These are phyloP conservation scores for Agrotis puta DNA, from an alignment of 2,888 invertebrate species.

Conservation along the genomic window DNA sequence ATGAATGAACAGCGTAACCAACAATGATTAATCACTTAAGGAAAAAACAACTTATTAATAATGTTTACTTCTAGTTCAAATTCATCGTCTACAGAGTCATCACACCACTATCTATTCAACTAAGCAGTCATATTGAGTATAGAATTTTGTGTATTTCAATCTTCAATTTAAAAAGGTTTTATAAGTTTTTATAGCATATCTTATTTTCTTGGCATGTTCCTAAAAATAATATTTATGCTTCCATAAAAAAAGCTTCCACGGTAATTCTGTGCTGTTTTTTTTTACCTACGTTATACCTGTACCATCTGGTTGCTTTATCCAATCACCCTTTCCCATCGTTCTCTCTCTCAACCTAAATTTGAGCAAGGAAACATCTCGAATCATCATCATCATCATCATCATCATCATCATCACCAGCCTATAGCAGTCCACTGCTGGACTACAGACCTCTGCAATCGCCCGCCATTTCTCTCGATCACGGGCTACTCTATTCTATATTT, in stretches of 20 bases:
- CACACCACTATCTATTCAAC: too few relatives aligned
- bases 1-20: background rate
- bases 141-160: too few relatives aligned
- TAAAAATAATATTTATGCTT: background rate
- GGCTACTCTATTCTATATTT: background rate
- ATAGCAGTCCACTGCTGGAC: too few relatives aligned
- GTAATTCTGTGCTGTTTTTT: background rate
- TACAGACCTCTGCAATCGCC: too few relatives aligned
- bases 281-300: background rate
- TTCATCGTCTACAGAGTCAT: background rate
- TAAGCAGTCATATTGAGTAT: too few relatives aligned
- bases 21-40: constrained; percentile 9
- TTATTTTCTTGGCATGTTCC: too few relatives aligned
- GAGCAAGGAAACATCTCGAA: background rate
- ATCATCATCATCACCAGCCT: too few relatives aligned
- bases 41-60: constrained; percentile 9
- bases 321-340: background rate
- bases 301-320: background rate
- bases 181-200: too few relatives aligned
- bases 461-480: too few relatives aligned
- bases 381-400: too few relatives aligned
- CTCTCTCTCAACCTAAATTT: constrained; percentile 15
- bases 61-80: background rate
- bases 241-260: too few relatives aligned
- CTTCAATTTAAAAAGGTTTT: too few relatives aligned